These are phyloP conservation scores for Hermodice carunculata DNA, from an alignment of 2,888 invertebrate genomes.

Conservation along the genomic window DNA sequence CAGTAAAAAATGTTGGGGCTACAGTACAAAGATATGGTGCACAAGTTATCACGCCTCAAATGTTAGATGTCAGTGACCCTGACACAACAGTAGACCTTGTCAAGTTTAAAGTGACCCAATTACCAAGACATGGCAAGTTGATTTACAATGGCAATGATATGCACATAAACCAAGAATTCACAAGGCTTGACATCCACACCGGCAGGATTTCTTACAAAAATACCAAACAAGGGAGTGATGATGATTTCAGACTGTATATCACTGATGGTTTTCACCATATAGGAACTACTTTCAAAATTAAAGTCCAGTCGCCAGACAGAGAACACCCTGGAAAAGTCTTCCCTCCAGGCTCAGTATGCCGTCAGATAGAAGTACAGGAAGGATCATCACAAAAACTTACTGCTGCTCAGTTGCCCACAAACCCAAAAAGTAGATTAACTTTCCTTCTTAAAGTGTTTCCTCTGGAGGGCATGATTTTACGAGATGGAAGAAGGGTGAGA, in stretches of 20 bases:
- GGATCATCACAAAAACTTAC: conserved; percentile 49
- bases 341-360: conserved; percentile 48
- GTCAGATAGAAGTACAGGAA: conserved; percentile 57
- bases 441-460: conserved; percentile 57
- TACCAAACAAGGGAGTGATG: conserved; percentile 54
- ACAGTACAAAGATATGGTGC: conserved; percentile 59
- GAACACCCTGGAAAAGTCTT: conserved; percentile 55
- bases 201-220: conserved; percentile 61
- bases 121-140: conserved; percentile 60
- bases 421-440: conserved; percentile 54
- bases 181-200: conserved; percentile 52
- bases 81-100: conserved; percentile 59
- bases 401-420: conserved; percentile 54
- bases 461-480: conserved; percentile 51
- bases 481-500: conserved; percentile 47
- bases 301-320: conserved; percentile 59
- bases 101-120: conserved; percentile 50
- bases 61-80: conserved; percentile 62
- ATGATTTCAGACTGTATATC: conserved; percentile 62
- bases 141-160: conserved; percentile 49
- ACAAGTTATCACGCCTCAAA: conserved; percentile 53
- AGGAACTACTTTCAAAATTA: conserved; percentile 58
- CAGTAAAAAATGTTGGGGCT: conserved; percentile 58
- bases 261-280: conserved; percentile 68
- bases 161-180: conserved; percentile 56